A percentile compares a stretch with the other conserved stretches of the same genome.
Evolutionary conservation across 2,113 vertebrate species (phyloP).

Genomic region (Heterotis niloticus): DNA sequence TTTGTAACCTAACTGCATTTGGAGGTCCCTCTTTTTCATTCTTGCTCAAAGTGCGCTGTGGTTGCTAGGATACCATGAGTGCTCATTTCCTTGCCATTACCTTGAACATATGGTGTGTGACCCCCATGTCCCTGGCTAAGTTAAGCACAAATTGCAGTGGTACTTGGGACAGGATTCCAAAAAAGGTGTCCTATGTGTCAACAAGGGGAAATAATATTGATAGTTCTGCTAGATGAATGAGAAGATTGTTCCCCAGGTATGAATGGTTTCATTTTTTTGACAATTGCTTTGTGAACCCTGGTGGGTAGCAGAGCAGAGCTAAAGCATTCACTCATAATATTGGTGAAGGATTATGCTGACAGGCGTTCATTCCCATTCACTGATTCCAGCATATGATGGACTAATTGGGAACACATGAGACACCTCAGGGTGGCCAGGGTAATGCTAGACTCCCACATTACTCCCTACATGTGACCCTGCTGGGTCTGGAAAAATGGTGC

Average conservation of each 20-base stretch:
- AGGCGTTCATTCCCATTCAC: constrained; percentile 27
- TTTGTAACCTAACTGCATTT: background rate
- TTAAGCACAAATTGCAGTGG: background rate
- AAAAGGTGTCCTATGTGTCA: background rate
- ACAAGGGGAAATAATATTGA: background rate
- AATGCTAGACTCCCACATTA: background rate
- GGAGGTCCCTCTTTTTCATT: background rate
- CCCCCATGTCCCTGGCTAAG: background rate
- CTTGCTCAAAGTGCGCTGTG: background rate
- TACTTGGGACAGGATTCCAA: background rate
- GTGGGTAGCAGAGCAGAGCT: constrained; percentile 16
- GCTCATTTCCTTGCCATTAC: background rate
- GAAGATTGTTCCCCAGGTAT: constrained; percentile 18
- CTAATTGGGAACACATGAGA: constrained; percentile 13
- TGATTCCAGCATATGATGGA: background rate
- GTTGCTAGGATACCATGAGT: background rate
- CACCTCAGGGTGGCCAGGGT: background rate
- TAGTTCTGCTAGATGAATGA: background rate
- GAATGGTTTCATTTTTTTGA: constrained; percentile 28
- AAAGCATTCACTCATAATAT: constrained; percentile 23
- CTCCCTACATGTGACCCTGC: background rate
- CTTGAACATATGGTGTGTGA: background rate
- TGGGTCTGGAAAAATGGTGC: background rate
- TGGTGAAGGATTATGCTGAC: constrained; percentile 27
- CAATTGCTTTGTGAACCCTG: constrained; percentile 23